Evolutionary conservation across 1,140 invertebrate species (phyloP), one percentile per base, ranked within the genome.

Genomic region (Chionoecetes opilio): DNA sequence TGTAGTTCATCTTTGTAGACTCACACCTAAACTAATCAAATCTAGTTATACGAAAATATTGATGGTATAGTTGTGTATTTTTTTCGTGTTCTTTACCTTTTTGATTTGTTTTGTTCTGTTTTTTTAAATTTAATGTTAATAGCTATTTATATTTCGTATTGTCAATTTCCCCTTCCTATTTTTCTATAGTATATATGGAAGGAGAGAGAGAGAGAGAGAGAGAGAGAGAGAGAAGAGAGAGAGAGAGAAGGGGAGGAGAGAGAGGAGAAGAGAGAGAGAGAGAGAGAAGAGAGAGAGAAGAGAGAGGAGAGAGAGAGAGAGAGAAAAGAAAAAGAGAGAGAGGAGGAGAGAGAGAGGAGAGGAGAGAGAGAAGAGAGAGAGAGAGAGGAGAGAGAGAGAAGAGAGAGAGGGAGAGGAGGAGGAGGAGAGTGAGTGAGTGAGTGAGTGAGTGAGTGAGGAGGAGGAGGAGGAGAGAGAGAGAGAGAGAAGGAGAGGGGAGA

Each of bases 21-120:
- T 17, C 85, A 93, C 88, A 93, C 31, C 92, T 75, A 88, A 93
- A 88, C 88, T 88, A 88, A 85, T 88, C 88, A 88, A 53, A 88
- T 63, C 32, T 46, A 93, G 88, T 93, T 93, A 93, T 29, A 21
- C 38, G 35, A 35, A 26, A 88, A 35, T 46, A 93, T 8, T 37
- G 31, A 46, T 46, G 38, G 84, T 88, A 32, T 88, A 85, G 88
- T 53, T 26, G 84, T 75, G 46, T 53, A n/a, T n/a, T n/a, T n/a
- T n/a, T n/a, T n/a, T n/a, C n/a, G n/a, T n/a, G n/a, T n/a, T n/a
- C n/a, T n/a, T n/a, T n/a, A n/a, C n/a, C n/a, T n/a, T n/a, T n/a
- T n/a, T n/a, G n/a, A n/a, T n/a, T n/a, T n/a, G n/a, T n/a, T n/a
- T n/a, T n/a, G n/a, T n/a, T n/a, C n/a, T n/a, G n/a, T n/a, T n/a